Conservation (phyloP, 1,140 invertebrate species). For the Archivesica marissinica region DNA sequence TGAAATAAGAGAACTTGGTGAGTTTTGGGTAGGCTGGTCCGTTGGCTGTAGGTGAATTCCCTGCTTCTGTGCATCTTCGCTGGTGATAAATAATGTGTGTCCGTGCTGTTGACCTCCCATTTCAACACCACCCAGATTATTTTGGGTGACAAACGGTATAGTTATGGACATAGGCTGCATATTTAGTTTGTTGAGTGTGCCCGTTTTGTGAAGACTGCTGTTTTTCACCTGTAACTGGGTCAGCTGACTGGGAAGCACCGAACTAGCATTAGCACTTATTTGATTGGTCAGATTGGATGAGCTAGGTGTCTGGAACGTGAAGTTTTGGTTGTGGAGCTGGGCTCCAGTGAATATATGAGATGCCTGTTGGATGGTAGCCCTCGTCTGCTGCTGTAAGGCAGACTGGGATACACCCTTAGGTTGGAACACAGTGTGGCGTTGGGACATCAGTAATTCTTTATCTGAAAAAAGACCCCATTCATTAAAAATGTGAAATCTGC, state of each 20-base stretch:
- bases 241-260: slow-evolving; percentile 68
- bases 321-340: slow-evolving; percentile 52
- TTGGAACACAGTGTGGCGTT: slow-evolving; percentile 56
- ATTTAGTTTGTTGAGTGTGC: slow-evolving; percentile 70
- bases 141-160: slow-evolving; percentile 72
- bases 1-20: slow-evolving; percentile 59
- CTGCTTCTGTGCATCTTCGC: slow-evolving; percentile 64
- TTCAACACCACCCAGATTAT: slow-evolving; percentile 64
- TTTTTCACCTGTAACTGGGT: slow-evolving; percentile 75
- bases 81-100: slow-evolving; percentile 73
- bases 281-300: slow-evolving; percentile 38
- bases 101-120: slow-evolving; percentile 63
- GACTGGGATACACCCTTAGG: slow-evolving; percentile 40
- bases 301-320: slow-evolving; percentile 47
- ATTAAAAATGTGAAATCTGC: neutral
- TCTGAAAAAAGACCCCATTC: too few relatives aligned
- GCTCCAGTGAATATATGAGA: slow-evolving; percentile 51
- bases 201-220: slow-evolving; percentile 69
- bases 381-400: slow-evolving; percentile 34
- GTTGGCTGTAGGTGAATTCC: slow-evolving; percentile 61
- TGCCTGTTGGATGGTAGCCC: slow-evolving; percentile 56
- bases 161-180: slow-evolving; percentile 76
- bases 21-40: slow-evolving; percentile 59
- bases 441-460: slow-evolving; percentile 47
- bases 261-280: slow-evolving; percentile 63